phyloP scores from a whole-genome alignment of 1,140 invertebrate genomes.

The Drosophila virilis region DNA sequence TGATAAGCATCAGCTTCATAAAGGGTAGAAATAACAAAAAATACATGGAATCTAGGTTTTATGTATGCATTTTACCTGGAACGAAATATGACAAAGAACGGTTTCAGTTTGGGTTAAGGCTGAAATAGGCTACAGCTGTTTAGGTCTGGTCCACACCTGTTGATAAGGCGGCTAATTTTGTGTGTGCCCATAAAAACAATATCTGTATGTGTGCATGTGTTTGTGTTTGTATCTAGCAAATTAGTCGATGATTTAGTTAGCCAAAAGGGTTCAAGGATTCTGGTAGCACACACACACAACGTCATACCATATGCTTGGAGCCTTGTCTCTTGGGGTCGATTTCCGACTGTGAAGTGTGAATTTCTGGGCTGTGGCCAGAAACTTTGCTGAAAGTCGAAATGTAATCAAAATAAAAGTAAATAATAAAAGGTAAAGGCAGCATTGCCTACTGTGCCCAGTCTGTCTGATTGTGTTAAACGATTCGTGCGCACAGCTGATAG shows the following conservation, averaged over 20 bases:
- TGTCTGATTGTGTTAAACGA: constrained; percentile 68
- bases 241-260: constrained; percentile 62
- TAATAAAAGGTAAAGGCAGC: constrained; percentile 64
- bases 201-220: constrained; percentile 18
- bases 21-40: constrained; percentile 61
- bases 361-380: constrained; percentile 36
- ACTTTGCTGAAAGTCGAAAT: constrained; percentile 54
- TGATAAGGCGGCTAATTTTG: constrained; percentile 73
- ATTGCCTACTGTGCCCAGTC: constrained; percentile 3
- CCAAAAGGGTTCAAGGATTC: constrained; percentile 13
- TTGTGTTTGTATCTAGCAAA: constrained; percentile 39
- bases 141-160: constrained; percentile 60
- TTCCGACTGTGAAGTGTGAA: constrained; percentile 67
- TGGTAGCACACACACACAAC: background rate
- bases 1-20: constrained; percentile 62
- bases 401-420: constrained; percentile 77
- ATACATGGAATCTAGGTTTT: constrained; percentile 49
- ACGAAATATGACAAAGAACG: constrained; percentile 40
- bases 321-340: constrained; percentile 34
- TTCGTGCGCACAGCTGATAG: constrained; percentile 36
- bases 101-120: constrained; percentile 13
- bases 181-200: constrained; percentile 52
- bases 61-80: constrained; percentile 36
- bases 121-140: constrained; percentile 53
- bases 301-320: constrained; percentile 34